Conservation (phyloP, 2,797 vertebrate genomes). For the Australoheros facetus region DNA sequence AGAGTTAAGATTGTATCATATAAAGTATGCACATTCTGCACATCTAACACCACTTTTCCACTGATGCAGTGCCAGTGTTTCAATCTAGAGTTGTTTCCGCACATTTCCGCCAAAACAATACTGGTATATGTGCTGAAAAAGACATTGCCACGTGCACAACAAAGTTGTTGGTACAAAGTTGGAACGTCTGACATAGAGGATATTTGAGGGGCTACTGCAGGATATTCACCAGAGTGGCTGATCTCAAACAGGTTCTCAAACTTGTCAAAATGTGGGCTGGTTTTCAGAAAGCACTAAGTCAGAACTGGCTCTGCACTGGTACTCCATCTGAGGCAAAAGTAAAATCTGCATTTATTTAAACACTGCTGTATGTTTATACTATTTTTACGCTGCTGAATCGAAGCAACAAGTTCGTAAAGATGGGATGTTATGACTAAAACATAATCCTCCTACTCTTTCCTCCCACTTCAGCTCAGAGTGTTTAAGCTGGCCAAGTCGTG, state of each 20-base stretch:
- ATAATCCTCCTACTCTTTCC: conserved; percentile 14
- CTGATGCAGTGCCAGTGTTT: neutral
- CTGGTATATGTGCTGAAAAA: neutral
- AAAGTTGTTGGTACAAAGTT: neutral
- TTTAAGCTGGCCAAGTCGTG: conserved; percentile 99
- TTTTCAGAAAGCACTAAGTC: neutral
- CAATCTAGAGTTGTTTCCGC: neutral
- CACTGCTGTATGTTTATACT: neutral
- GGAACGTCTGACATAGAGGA: neutral
- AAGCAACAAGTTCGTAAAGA: neutral
- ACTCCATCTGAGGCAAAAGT: conserved; percentile 2
- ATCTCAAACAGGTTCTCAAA: neutral
- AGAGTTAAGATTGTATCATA: neutral
- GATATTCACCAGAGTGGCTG: neutral
- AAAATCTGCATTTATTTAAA: neutral
- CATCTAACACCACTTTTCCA: neutral
- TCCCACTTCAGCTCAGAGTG: conserved; percentile 88
- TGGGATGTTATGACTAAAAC: conserved; percentile 32
- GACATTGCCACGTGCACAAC: neutral
- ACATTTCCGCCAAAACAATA: neutral
- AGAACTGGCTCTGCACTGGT: neutral
- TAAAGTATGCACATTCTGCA: neutral
- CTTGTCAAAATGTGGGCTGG: neutral
- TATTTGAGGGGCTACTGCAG: neutral
- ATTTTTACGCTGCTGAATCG: neutral